Conservation (phyloP, 2,888 invertebrate species). For the Luperina nickerlii region DNA sequence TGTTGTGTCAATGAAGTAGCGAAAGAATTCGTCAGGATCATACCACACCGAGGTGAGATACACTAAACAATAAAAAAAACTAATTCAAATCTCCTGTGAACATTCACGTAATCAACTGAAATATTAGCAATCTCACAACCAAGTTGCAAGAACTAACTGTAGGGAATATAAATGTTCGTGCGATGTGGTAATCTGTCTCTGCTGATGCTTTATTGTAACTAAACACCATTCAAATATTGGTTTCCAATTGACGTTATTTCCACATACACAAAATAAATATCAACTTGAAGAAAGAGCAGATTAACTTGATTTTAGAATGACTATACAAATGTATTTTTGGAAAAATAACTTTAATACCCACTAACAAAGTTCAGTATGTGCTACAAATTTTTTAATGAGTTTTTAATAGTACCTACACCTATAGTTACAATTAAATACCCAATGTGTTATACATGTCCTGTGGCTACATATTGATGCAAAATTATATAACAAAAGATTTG, state of each 20-base stretch:
- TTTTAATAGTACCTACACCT: too few relatives aligned
- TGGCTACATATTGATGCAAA: too few relatives aligned
- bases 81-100: not conserved
- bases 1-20: too few relatives aligned
- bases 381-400: too few relatives aligned
- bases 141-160: constrained; percentile 32
- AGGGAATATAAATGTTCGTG: constrained; percentile 36
- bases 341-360: too few relatives aligned
- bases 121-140: constrained; percentile 36
- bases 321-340: too few relatives aligned
- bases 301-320: not conserved
- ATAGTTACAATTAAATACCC: too few relatives aligned
- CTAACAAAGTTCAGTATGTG: too few relatives aligned
- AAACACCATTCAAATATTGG: not conserved
- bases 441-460: too few relatives aligned
- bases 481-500: too few relatives aligned
- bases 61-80: not conserved
- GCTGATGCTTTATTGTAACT: constrained; percentile 20
- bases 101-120: constrained; percentile 3
- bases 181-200: constrained; percentile 30
- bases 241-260: not conserved
- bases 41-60: not conserved
- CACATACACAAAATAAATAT: too few relatives aligned
- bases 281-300: not conserved
- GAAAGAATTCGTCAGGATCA: too few relatives aligned